Percentiles rank a stretch among this genome's conserved stretches.
Evolutionary conservation across 2,888 invertebrate genomes (phyloP).

Genomic region (Rotaria macrura): DNA sequence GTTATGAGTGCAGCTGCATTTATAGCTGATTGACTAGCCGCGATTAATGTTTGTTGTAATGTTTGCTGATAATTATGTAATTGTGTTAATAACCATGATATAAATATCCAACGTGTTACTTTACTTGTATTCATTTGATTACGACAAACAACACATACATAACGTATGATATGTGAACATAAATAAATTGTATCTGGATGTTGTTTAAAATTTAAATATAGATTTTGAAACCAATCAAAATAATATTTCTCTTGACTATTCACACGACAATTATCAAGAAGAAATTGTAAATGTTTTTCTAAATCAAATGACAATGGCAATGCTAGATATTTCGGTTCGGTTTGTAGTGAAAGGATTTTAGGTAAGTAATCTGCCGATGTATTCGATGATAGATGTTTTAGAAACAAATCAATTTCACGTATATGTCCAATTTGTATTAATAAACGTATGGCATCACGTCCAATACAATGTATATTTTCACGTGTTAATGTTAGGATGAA

Average conservation of each 20-base stretch:
- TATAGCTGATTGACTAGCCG: not conserved
- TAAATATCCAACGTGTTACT: not conserved
- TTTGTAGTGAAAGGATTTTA: not conserved
- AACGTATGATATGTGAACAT: conserved; percentile 14
- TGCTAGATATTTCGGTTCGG: not conserved
- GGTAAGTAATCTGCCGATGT: not conserved
- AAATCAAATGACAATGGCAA: not conserved
- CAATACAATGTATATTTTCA: not conserved
- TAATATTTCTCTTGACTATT: conserved; percentile 12
- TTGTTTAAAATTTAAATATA: conserved; percentile 20
- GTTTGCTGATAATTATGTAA: not conserved
- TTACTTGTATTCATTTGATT: not conserved
- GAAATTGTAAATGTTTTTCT: not conserved
- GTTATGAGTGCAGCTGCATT: not conserved
- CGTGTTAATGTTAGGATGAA: not conserved
- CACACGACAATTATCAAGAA: not conserved
- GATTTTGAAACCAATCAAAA: conserved; percentile 3
- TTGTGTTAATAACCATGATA: conserved; percentile 1
- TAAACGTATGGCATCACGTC: not conserved
- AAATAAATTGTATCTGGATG: not conserved
- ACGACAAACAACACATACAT: conserved; percentile 8
- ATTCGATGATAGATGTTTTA: not conserved
- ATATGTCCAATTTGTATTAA: not conserved
- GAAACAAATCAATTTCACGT: not conserved
- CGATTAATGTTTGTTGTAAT: not conserved